A percentile compares a stretch with the other conserved stretches of the same genome.
phyloP scores from a whole-genome alignment of 2,797 vertebrate genomes.

The Eutrigla gurnardus region DNA sequence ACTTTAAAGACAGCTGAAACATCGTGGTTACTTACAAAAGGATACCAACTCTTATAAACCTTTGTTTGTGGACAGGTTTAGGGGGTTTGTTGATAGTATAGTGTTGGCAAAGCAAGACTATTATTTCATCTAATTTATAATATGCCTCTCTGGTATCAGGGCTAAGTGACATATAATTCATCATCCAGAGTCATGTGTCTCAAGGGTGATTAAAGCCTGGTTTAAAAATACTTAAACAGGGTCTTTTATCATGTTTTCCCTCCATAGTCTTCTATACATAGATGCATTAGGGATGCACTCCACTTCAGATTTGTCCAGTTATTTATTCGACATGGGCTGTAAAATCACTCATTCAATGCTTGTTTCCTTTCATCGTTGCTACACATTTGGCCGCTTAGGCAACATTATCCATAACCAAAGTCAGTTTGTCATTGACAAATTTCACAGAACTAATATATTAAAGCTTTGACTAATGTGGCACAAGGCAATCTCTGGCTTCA shows the following conservation, averaged over 20 bases:
- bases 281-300: not conserved
- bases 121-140: slow-evolving; percentile 15
- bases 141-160: slow-evolving; percentile 2
- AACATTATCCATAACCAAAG: not conserved
- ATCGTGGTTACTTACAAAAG: not conserved
- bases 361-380: not conserved
- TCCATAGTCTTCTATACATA: not conserved
- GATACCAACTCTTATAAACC: slow-evolving; percentile 1
- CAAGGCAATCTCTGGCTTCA: not conserved
- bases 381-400: not conserved
- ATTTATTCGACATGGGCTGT: not conserved
- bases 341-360: not conserved
- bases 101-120: slow-evolving; percentile 31
- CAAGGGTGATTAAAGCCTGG: slow-evolving; percentile 23
- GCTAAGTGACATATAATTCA: slow-evolving; percentile 35
- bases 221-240: slow-evolving; percentile 15
- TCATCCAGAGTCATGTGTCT: slow-evolving; percentile 16
- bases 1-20: not conserved
- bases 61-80: slow-evolving; percentile 12
- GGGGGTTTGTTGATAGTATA: not conserved
- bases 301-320: not conserved
- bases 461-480: not conserved
- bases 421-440: not conserved
- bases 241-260: not conserved
- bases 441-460: not conserved